Evolutionary conservation across 2,888 invertebrate species (phyloP), one percentile per base, ranked within the genome.

Genomic region (Papilio demoleus): DNA sequence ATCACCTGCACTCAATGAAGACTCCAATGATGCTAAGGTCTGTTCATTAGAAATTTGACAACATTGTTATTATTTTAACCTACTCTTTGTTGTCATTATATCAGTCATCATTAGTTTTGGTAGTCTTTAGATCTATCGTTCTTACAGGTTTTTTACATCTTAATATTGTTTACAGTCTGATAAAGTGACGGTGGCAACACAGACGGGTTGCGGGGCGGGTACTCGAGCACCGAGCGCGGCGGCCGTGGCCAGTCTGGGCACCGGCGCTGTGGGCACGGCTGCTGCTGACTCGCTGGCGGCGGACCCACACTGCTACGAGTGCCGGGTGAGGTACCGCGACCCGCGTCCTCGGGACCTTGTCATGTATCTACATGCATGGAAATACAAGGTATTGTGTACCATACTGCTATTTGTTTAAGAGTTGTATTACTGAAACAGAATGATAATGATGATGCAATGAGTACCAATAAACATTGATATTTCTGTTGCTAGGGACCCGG

Each of bases 301-400:
- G 12, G 98, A 98, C 84, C 95, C 96, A 45, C 96, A 97, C 84
- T 99, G 99, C 91, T 96, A 97, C 85, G 97, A 98, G 88, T 99
- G 99, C 89, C 97, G 97, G 88, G 96, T 97, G 70, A 94, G 97
- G 71, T 98, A 97, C 92, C 93, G 97, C 74, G 99, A 99, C 88
- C 99, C 99, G 0, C 95, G 96, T 73, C 97, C 97, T 0, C 95
- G 96, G 75, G 98, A 99, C 87, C 94, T 99, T 70, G 96, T 98
- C 76, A 98, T 99, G 97, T 99, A 97, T 88, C 94, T 99, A 56
- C 99, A 99, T 88, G 99, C 99, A 36, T 97, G 97, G 97, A 97
- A 97, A 81, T 97, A 97, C 87, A 95, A 95, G 94, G 96, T 96
- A 84, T 84, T 62, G 14, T 59, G 19, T 4, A 22, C 19, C 19